phyloP scores from a whole-genome alignment of 2,888 invertebrate genomes.

The Trichopria drosophilae region DNA sequence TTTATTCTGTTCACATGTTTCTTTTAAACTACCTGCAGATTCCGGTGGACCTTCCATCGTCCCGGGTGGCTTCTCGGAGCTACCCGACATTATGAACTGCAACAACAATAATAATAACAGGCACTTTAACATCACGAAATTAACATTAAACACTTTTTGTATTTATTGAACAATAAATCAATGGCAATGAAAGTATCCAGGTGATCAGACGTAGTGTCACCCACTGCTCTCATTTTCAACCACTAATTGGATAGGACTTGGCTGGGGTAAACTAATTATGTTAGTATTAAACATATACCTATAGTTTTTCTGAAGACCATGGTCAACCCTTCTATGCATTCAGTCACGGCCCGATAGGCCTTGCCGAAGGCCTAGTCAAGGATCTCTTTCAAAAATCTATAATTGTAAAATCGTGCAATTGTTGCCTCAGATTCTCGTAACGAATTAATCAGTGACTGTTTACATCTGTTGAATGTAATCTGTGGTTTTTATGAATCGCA shows the following conservation, averaged over 20 bases:
- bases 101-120: slow-evolving; percentile 46
- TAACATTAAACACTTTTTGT: slow-evolving; percentile 10
- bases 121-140: slow-evolving; percentile 46
- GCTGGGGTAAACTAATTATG: slow-evolving; percentile 56
- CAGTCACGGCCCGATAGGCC: too few species aligned
- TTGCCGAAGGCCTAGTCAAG: too few species aligned
- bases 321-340: too few species aligned
- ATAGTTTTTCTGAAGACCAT: too few species aligned
- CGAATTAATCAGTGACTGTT: too few species aligned
- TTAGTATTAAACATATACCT: slow-evolving; percentile 37
- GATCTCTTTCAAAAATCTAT: too few species aligned
- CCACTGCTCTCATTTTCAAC: slow-evolving; percentile 52
- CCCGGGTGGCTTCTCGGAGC: slow-evolving; percentile 49
- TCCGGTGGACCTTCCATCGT: slow-evolving; percentile 44
- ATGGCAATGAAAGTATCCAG: slow-evolving; percentile 54
- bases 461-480: too few species aligned
- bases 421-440: too few species aligned
- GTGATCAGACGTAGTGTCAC: slow-evolving; percentile 47
- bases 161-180: slow-evolving; percentile 37
- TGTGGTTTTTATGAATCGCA: too few species aligned
- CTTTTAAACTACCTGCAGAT: slow-evolving; percentile 37
- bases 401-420: too few species aligned
- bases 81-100: slow-evolving; percentile 53
- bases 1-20: slow-evolving; percentile 47
- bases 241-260: slow-evolving; percentile 54